phyloP scores from a whole-genome alignment of 2,113 vertebrate species.

The Cyanoliseus patagonus region DNA sequence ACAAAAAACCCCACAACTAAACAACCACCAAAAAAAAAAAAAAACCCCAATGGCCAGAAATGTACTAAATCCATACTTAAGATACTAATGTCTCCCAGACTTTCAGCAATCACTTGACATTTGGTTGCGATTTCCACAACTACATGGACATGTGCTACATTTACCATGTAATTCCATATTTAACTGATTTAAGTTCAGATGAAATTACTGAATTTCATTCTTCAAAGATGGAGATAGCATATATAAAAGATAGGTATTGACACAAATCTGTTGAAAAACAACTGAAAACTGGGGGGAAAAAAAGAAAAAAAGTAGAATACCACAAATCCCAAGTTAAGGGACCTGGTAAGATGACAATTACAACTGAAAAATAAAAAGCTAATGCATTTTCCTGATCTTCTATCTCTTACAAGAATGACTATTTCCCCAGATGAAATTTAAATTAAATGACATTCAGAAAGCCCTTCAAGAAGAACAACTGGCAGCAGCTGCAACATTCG shows the following conservation, averaged over 20 bases:
- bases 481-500: slow-evolving; percentile 28
- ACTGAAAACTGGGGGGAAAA: background rate
- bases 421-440: background rate
- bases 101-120: background rate
- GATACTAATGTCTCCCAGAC: background rate
- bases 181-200: background rate
- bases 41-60: background rate
- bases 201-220: background rate
- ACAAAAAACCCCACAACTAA: background rate
- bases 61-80: background rate
- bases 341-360: background rate
- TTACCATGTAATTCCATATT: background rate
- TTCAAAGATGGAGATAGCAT: background rate
- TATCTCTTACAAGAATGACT: background rate
- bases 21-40: background rate
- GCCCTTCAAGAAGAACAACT: slow-evolving; percentile 44
- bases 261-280: background rate
- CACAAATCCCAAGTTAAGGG: background rate
- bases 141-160: accelerated
- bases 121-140: background rate
- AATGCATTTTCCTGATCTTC: background rate
- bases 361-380: slow-evolving; percentile 13
- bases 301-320: background rate
- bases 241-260: background rate
- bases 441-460: slow-evolving; percentile 46